These are phyloP conservation scores for Morpho deidamia DNA, from an alignment of 2,888 invertebrate genomes.

Conservation along the genomic window DNA sequence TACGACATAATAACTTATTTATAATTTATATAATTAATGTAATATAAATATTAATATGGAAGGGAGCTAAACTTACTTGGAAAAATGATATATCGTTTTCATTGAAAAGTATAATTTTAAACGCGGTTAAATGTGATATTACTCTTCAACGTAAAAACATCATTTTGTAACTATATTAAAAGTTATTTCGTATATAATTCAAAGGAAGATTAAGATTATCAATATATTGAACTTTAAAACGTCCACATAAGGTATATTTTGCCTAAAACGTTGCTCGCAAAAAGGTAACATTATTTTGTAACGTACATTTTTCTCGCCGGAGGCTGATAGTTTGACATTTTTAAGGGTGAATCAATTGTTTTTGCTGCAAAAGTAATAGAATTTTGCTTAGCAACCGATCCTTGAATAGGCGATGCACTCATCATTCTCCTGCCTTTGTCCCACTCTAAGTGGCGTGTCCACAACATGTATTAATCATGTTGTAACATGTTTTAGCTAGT, in stretches of 20 bases:
- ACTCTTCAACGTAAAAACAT: slow-evolving; percentile 1
- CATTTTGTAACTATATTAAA: slow-evolving; percentile 14
- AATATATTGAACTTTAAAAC: slow-evolving; percentile 3
- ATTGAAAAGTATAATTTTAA: too few relatives aligned
- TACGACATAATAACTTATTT: too few relatives aligned
- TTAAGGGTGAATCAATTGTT: slow-evolving; percentile 15
- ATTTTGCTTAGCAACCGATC: slow-evolving; percentile 7
- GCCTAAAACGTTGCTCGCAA: neutral
- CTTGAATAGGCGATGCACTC: neutral
- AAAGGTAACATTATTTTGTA: slow-evolving; percentile 15
- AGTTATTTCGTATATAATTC: slow-evolving; percentile 13
- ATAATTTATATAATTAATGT: too few relatives aligned
- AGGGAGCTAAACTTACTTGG: too few relatives aligned
- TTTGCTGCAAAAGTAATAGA: slow-evolving; percentile 9
- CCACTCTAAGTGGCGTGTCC: too few relatives aligned
- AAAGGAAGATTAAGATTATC: neutral
- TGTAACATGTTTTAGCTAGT: too few relatives aligned
- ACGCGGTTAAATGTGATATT: neutral
- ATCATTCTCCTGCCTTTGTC: too few relatives aligned
- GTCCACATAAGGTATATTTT: neutral
- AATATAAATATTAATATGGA: too few relatives aligned
- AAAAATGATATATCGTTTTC: too few relatives aligned
- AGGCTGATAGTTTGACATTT: slow-evolving; percentile 22
- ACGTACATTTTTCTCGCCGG: slow-evolving; percentile 21
- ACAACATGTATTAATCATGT: too few relatives aligned